A percentile compares a stretch with the other conserved stretches of the same genome.
Evolutionary conservation across 2,113 vertebrate genomes (phyloP).

Genomic region (Megaceryle maxima): DNA sequence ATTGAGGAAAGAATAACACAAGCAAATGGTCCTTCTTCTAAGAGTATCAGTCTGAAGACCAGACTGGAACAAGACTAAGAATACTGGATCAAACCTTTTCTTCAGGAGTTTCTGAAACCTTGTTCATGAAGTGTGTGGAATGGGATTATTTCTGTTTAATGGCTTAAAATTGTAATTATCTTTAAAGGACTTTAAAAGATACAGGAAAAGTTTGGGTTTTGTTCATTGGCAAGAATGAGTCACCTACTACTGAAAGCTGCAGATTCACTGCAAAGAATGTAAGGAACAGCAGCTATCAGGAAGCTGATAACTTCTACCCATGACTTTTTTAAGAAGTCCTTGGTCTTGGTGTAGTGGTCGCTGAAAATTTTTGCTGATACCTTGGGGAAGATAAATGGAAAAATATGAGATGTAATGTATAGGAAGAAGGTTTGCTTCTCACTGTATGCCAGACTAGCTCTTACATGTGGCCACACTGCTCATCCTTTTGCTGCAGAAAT

Average conservation of each 20-base stretch:
- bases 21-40: neutral
- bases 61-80: neutral
- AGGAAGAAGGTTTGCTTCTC: neutral
- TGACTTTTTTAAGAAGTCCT: neutral
- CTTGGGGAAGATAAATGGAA: neutral
- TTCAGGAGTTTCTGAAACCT: neutral
- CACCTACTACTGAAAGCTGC: slow-evolving; percentile 21
- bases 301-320: neutral
- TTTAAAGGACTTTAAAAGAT: neutral
- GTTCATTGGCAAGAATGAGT: neutral
- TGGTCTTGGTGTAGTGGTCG: neutral
- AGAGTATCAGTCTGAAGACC: neutral
- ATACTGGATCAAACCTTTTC: neutral
- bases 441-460: neutral
- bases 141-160: neutral
- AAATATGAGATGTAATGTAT: neutral
- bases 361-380: neutral
- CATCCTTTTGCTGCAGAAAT: neutral
- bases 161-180: neutral
- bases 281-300: neutral
- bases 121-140: neutral
- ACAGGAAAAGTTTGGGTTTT: neutral
- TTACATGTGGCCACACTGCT: neutral
- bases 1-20: neutral
- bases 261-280: neutral